Evolutionary conservation across 2,113 vertebrate genomes (phyloP).

Genomic region (Macquaria australasica): DNA sequence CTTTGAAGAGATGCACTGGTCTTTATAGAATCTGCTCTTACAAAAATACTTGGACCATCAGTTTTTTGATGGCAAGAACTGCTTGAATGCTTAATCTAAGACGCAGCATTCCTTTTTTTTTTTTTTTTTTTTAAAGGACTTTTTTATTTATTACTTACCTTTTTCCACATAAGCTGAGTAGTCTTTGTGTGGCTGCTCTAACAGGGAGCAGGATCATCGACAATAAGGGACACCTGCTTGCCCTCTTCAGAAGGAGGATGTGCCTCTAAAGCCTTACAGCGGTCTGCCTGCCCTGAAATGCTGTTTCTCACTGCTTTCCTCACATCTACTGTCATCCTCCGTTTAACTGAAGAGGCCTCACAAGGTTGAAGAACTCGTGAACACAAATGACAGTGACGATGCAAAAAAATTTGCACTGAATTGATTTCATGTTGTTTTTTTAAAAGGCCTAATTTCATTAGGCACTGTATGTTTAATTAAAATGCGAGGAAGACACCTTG

Average conservation of each 20-base stretch:
- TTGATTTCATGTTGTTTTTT: background rate
- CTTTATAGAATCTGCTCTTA: slow-evolving; percentile 83
- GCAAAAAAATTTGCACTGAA: slow-evolving; percentile 66
- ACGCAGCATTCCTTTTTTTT: slow-evolving; percentile 29
- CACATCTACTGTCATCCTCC: slow-evolving; percentile 35
- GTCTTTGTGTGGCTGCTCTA: slow-evolving; percentile 54
- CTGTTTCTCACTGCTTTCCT: slow-evolving; percentile 47
- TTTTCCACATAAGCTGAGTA: slow-evolving; percentile 63
- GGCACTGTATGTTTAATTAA: slow-evolving; percentile 56
- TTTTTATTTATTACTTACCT: slow-evolving; percentile 68
- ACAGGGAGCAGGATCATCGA: background rate
- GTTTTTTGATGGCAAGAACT: slow-evolving; percentile 30
- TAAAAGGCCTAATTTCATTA: slow-evolving; percentile 40
- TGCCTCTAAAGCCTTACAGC: slow-evolving; percentile 73
- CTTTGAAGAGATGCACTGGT: slow-evolving; percentile 92
- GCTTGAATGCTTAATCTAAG: slow-evolving; percentile 7
- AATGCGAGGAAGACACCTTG: slow-evolving; percentile 40
- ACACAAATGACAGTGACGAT: slow-evolving; percentile 25
- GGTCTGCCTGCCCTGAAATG: slow-evolving; percentile 59
- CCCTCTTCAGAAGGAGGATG: slow-evolving; percentile 60
- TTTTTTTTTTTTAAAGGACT: slow-evolving; percentile 22
- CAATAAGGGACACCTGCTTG: slow-evolving; percentile 47
- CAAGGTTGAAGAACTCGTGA: slow-evolving; percentile 26
- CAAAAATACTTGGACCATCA: slow-evolving; percentile 25
- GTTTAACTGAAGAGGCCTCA: slow-evolving; percentile 14